These are phyloP conservation scores for Tragelaphus imberbis DNA, from an alignment of 2,113 vertebrate species.

Conservation along the genomic window DNA sequence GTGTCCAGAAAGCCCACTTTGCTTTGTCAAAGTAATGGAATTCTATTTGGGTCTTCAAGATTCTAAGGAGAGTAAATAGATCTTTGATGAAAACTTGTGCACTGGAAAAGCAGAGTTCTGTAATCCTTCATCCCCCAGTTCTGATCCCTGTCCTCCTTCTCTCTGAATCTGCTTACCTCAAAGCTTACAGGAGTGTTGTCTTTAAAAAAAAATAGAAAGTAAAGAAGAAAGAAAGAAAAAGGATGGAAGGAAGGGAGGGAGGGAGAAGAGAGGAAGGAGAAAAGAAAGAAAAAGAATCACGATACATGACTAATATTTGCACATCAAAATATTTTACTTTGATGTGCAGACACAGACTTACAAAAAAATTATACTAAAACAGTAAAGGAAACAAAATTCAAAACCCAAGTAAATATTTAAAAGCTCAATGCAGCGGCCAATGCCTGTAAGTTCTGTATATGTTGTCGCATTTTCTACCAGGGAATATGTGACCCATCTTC, in stretches of 20 bases:
- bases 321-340: not conserved
- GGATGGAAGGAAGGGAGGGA: not conserved
- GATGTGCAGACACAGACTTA: not conserved
- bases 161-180: not conserved
- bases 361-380: not conserved
- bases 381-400: not conserved
- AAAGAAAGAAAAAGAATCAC: not conserved
- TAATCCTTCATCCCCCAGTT: not conserved
- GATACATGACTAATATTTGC: not conserved
- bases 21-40: not conserved
- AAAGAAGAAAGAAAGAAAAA: not conserved
- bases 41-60: not conserved
- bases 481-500: not conserved
- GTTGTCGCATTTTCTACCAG: not conserved
- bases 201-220: not conserved
- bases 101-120: not conserved
- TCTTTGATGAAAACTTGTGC: not conserved
- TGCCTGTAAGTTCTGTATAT: accelerated
- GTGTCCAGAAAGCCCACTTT: not conserved
- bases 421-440: accelerated
- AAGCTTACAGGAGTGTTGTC: not conserved
- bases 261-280: not conserved
- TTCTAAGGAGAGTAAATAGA: not conserved
- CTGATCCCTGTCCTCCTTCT: not conserved
- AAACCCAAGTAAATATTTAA: not conserved